Base-by-base conservation (phyloP, 2,888 invertebrate genomes). In the Papilio gigon region DNA sequence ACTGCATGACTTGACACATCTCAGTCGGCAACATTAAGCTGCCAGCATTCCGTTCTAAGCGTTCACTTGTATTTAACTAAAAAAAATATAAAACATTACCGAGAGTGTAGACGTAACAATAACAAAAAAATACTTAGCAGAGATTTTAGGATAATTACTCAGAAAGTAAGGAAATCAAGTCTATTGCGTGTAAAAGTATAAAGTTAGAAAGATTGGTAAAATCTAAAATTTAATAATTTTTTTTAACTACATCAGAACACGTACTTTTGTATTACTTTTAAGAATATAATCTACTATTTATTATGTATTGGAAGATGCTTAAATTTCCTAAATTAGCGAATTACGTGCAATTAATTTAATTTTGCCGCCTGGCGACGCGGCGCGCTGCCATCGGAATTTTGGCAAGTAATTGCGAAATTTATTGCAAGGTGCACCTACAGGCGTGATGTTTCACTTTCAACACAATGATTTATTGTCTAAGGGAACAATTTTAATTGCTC, bases 401-500 rank as follows among this genome's bases (percentile, higher is more conserved):
- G 65, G 84, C 80, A 76, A 82, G 88, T 90, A 92, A 92, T 91
- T 90, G 89, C 86, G 82, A 88, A 88, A 92, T 92, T 90, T 92
- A 92, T 91, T 88, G 91, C 91, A 87, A 89, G 89, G 89, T 89
- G 88, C 89, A 85, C 84, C 80, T 80, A 79, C 78, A 77, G 79
- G 80, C 85, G 87, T 92, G 91, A 91, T 90, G 91, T 89, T 91
- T 91, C 91, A 92, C 90, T 92, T 89, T 89, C 87, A 80, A 80
- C 81, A 82, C 87, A 90, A 90, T 92, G 90, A 92, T 92, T 92
- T 91, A 92, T 90, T 81, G 85, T 84, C 86, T 87, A 83, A 81
- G 79, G 86, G 86, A 92, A 92, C 91, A 91, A 92, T 91, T 90
- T 92, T 91, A 92, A 92, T 92, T 91, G 89, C 89, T 84, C 80